These are phyloP conservation scores for Zoanthus sociatus DNA, from an alignment of 92 coral and sea anemone genomes.

Conservation along the genomic window DNA sequence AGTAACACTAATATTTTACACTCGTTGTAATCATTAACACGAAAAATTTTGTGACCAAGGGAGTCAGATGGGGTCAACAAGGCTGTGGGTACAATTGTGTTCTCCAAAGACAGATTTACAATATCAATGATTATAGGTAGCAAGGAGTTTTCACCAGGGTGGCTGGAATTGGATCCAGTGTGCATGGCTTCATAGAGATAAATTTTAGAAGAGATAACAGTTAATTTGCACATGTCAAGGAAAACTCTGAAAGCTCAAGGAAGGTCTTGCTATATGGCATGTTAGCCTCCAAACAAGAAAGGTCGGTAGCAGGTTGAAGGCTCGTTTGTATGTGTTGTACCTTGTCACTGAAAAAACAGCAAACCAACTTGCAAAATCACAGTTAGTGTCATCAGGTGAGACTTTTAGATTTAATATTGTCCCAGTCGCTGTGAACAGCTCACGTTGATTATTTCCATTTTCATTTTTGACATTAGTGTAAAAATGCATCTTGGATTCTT, in stretches of 20 bases:
- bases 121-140: neutral
- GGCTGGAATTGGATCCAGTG: constrained; percentile 6
- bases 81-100: neutral
- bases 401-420: constrained; percentile 21
- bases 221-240: neutral
- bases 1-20: neutral
- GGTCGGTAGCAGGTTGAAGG: neutral
- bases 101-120: neutral
- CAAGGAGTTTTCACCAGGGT: neutral
- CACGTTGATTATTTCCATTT: constrained; percentile 21
- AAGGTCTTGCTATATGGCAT: neutral
- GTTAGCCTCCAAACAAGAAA: neutral
- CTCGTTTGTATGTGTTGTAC: neutral
- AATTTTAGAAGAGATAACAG: neutral
- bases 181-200: neutral
- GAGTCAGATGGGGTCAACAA: constrained; percentile 4
- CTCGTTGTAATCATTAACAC: neutral
- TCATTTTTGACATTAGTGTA: constrained; percentile 29
- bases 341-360: constrained; percentile 18
- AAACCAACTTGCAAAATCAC: constrained; percentile 8
- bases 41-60: constrained; percentile 4
- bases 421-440: neutral
- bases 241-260: neutral
- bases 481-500: constrained; percentile 25
- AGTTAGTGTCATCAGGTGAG: constrained; percentile 2